Base-by-base conservation (phyloP, 2,888 invertebrate species). In the Phortica magna region DNA sequence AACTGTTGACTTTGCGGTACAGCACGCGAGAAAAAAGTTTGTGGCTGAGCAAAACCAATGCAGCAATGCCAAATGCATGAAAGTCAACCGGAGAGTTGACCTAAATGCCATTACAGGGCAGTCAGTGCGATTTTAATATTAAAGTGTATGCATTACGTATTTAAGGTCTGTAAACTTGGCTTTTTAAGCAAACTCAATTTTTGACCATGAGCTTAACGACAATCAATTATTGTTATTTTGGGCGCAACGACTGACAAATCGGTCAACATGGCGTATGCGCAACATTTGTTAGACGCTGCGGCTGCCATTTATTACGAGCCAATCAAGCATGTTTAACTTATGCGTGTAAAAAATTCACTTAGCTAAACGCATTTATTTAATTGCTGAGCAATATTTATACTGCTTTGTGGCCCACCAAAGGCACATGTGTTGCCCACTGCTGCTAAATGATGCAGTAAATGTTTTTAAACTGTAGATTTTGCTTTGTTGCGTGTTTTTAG, bases 91-190 rank as follows among this genome's bases (percentile, higher is more conserved):
- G 19, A 74, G 59, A 64, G 74, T 48, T 2, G 61, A 61, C 61
- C 61, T 61, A 9, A 61, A 61, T 61, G 61, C 9, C 17, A 9
- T 61, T 61, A 6, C 61, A 19, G 19, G 5, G 75, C 71, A 78
- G 78, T 80, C 76, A 76, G 74, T 72, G 70, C 76, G 77, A 76
- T 88, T 85, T 84, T 77, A 83, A 85, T 88, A 84, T 85, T 88
- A 31, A 31, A 31, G 31, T 31, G 77, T 48, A 76, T 75, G 70
- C 73, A 83, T 82, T 77, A 48, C 73, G 70, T 71, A 59, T 55
- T 71, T 31, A 64, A 31, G 4, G 31, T 64, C 31, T 64, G 31
- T 22, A 64, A 9, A 31, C 31, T 48, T 48, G 48, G 14, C 48
- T 48, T 48, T 48, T 48, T 48, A 48, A 9, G 61, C 17, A 64